Evolutionary conservation across 2,113 vertebrate genomes (phyloP).

Genomic region (Macquaria ambigua): DNA sequence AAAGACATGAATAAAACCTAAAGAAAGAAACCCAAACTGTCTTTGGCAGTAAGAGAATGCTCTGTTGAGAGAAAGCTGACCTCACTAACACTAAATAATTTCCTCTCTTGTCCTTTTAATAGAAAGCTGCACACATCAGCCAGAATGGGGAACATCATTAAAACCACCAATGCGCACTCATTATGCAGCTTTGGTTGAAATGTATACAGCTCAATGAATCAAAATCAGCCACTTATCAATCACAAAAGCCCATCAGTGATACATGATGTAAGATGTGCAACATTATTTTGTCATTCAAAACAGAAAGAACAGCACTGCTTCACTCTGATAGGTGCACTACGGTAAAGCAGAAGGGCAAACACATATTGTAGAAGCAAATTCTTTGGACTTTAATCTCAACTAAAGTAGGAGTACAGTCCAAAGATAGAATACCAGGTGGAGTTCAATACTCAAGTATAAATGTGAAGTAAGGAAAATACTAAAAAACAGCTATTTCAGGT

Average conservation of each 20-base stretch:
- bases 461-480: not conserved
- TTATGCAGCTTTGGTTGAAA: not conserved
- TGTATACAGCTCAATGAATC: not conserved
- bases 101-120: conserved; percentile 4
- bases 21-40: not conserved
- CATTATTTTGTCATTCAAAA: not conserved
- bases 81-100: not conserved
- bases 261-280: not conserved
- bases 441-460: not conserved
- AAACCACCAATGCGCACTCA: not conserved
- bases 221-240: not conserved
- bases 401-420: not conserved
- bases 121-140: not conserved
- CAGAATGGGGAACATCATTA: not conserved
- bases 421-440: not conserved
- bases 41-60: not conserved
- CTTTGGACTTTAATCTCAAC: not conserved
- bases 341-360: not conserved
- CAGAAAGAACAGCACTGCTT: not conserved
- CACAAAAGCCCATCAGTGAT: not conserved
- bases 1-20: not conserved
- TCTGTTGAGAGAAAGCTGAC: not conserved
- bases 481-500: not conserved
- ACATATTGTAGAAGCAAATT: not conserved
- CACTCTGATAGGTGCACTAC: not conserved